These are phyloP conservation scores for Dendrolimus kikuchii DNA, from an alignment of 1,140 invertebrate species.

Conservation along the genomic window DNA sequence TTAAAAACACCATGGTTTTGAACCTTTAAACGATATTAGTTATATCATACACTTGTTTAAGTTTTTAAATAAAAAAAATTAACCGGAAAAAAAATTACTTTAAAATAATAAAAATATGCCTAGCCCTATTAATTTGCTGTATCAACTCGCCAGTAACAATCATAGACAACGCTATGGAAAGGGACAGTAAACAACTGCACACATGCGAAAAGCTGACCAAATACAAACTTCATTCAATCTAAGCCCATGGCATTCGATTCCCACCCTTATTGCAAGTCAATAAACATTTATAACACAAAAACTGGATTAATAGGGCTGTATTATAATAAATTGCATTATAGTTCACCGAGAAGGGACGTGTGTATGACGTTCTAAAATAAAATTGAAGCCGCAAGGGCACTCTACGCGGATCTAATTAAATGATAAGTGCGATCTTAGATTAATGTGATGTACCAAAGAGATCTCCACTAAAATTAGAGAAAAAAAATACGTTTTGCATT, in stretches of 20 bases:
- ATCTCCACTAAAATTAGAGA: slow-evolving; percentile 36
- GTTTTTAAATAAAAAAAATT: too few species aligned
- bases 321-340: slow-evolving; percentile 25
- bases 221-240: too few species aligned
- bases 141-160: slow-evolving; percentile 56
- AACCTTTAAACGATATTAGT: too few species aligned
- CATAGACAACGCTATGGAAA: slow-evolving; percentile 7
- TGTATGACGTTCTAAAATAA: slow-evolving; percentile 72
- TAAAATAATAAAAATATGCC: too few species aligned
- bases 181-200: too few species aligned
- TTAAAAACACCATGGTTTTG: too few species aligned
- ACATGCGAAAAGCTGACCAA: too few species aligned
- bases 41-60: too few species aligned
- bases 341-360: slow-evolving; percentile 56
- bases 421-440: slow-evolving; percentile 67
- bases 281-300: slow-evolving; percentile 9
- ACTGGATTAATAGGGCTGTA: slow-evolving; percentile 1
- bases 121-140: slow-evolving; percentile 59
- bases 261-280: slow-evolving; percentile 23
- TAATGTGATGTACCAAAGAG: slow-evolving; percentile 53
- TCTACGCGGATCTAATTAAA: slow-evolving; percentile 67
- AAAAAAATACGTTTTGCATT: too few species aligned
- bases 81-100: too few species aligned
- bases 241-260: slow-evolving; percentile 20
- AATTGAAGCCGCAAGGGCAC: slow-evolving; percentile 67